These are phyloP conservation scores for Menidia beryllina DNA, from an alignment of 2,113 vertebrate genomes.

Conservation along the genomic window DNA sequence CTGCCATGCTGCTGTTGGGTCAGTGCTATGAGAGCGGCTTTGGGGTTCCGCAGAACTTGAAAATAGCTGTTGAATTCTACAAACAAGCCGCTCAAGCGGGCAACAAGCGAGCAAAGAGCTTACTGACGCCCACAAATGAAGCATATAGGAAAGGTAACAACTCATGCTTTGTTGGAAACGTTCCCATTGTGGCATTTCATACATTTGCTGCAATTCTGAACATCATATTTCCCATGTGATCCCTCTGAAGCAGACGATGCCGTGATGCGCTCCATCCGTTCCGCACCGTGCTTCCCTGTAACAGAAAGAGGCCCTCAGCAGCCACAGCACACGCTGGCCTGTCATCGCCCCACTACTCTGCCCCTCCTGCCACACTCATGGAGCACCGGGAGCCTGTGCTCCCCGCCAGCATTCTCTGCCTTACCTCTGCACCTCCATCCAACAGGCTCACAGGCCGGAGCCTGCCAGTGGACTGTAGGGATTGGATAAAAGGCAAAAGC, in stretches of 20 bases:
- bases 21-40: conserved; percentile 90
- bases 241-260: conserved; percentile 34
- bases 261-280: conserved; percentile 76
- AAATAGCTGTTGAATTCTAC: conserved; percentile 82
- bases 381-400: conserved; percentile 76
- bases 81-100: conserved; percentile 80
- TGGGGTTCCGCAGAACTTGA: conserved; percentile 81
- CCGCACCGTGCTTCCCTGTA: conserved; percentile 77
- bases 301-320: not conserved
- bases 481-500: conserved; percentile 50
- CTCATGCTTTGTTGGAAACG: not conserved
- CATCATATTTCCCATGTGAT: not conserved
- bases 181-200: not conserved
- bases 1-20: conserved; percentile 87
- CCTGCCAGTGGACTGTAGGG: conserved; percentile 76
- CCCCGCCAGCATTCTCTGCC: not conserved
- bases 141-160: conserved; percentile 38
- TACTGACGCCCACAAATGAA: conserved; percentile 67
- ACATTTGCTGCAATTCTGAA: not conserved
- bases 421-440: conserved; percentile 32
- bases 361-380: conserved; percentile 73
- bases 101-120: conserved; percentile 76
- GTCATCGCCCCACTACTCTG: not conserved
- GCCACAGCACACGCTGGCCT: conserved; percentile 24
- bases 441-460: conserved; percentile 18